Conservation (phyloP, 2,113 vertebrate genomes). For the Telmatochromis bifrenatus region DNA sequence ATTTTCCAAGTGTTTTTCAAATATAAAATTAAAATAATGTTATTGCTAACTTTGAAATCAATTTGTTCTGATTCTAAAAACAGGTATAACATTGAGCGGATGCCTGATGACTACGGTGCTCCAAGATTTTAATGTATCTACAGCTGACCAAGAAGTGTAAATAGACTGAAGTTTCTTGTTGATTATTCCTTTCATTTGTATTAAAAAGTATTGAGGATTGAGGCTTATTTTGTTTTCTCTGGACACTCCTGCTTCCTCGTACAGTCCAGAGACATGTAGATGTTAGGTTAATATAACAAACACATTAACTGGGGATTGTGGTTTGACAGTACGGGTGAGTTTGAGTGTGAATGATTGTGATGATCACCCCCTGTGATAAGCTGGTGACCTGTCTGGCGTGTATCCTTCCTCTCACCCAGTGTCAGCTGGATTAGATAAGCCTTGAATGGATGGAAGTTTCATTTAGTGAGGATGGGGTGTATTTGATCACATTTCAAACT, state of each 20-base stretch:
- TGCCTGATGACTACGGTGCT: slow-evolving; percentile 98
- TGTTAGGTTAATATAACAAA: neutral
- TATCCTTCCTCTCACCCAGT: neutral
- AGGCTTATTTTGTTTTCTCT: neutral
- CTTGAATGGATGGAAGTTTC: neutral
- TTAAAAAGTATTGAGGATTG: neutral
- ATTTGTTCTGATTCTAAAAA: neutral
- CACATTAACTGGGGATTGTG: neutral
- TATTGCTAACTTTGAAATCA: neutral
- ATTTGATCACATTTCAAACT: neutral
- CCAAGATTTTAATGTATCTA: slow-evolving; percentile 78
- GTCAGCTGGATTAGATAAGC: neutral
- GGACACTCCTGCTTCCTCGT: neutral
- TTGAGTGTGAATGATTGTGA: neutral
- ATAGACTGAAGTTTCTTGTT: slow-evolving; percentile 14
- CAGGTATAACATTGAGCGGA: slow-evolving; percentile 96
- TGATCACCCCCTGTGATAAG: neutral
- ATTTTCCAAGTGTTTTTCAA: neutral
- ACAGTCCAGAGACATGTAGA: neutral
- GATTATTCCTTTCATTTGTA: neutral
- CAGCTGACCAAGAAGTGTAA: slow-evolving; percentile 1
- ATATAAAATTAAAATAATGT: neutral
- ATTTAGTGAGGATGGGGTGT: neutral
- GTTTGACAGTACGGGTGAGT: neutral
- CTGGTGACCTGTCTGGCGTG: neutral